Evolutionary conservation across 2,113 vertebrate genomes (phyloP), one percentile per base, ranked within the genome.

Genomic region (Saimiri boliviensis): DNA sequence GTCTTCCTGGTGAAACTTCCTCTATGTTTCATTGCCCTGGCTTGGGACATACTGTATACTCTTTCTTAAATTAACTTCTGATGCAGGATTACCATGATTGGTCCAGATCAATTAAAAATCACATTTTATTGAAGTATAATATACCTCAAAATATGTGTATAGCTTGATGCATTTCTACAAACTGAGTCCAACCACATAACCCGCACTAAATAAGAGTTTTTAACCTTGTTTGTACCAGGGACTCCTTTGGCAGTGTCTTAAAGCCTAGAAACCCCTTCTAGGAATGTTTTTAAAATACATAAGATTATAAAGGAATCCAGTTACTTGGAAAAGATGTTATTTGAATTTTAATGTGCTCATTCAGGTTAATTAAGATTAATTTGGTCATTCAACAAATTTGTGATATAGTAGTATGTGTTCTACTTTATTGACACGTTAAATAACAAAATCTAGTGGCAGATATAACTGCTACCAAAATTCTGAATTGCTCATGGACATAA

Each of bases 331-430:
- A 89, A 83, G 30, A 83, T 8, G 7, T 77, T 82, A 91, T 89
- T 91, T 40, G 32, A 52, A 87, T 71, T 84, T 89, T 42, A 95
- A n/a, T 70, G 4, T 8, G 74, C 92, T 93, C 35, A 19, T 85
- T 80, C 49, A 88, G 70, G 60, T 80, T 95, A 93, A 91, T 90
- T 87, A 93, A 91, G 23, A 90, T 88, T 83, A 95, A 94, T 93
- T 86, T 93, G 54, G n/a, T 47, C 60, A 93, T 95, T 96, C 68
- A 84, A 84, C 52, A 89, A 81, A 88, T 35, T 12, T 90, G 8
- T 89, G 45, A 47, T 66, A 79, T 85, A 93, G 37, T 83, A 52
- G 14, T 82, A 74, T 37, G 20, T 91, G 9, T 91, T 27, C 76
- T 91, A 89, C 49, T 84, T 92, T 92, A 91, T 88, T 91, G 85